These are phyloP conservation scores for Cyprinodon diabolis DNA, from an alignment of 2,797 vertebrate genomes.

Conservation along the genomic window DNA sequence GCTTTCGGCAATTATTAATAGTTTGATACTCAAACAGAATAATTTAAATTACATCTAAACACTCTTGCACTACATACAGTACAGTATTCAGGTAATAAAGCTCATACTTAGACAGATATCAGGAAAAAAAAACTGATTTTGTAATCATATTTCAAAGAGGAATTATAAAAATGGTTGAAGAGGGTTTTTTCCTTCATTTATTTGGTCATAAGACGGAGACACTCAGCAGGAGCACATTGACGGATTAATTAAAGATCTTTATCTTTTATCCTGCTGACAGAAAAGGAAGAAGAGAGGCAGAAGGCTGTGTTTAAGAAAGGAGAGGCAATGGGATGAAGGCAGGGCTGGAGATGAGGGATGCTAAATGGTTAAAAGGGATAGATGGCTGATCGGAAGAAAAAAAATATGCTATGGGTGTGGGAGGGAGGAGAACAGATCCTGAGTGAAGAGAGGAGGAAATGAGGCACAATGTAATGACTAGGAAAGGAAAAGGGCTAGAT, in stretches of 20 bases:
- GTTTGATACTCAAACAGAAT: too few species aligned
- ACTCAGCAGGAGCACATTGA: conserved; percentile 61
- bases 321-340: conserved; percentile 35
- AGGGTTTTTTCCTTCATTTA: conserved; percentile 30
- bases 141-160: conserved; percentile 47
- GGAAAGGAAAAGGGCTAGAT: conserved; percentile 18
- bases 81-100: conserved; percentile 18
- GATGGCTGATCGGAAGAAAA: conserved; percentile 34
- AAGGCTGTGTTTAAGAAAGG: conserved; percentile 27
- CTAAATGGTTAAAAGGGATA: conserved; percentile 35
- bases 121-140: conserved; percentile 29
- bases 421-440: conserved; percentile 18
- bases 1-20: too few species aligned
- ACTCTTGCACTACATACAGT: not conserved
- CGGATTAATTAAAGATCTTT: conserved; percentile 86
- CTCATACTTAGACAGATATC: conserved; percentile 34
- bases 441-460: conserved; percentile 40
- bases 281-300: conserved; percentile 44
- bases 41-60: too few species aligned
- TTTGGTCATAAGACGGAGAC: conserved; percentile 43
- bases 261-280: conserved; percentile 70
- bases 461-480: conserved; percentile 29
- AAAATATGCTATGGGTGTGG: conserved; percentile 24
- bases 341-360: conserved; percentile 35
- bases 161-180: conserved; percentile 59